These are phyloP conservation scores for Chloroclystis v-ata DNA, from an alignment of 2,888 invertebrate genomes.

Conservation along the genomic window DNA sequence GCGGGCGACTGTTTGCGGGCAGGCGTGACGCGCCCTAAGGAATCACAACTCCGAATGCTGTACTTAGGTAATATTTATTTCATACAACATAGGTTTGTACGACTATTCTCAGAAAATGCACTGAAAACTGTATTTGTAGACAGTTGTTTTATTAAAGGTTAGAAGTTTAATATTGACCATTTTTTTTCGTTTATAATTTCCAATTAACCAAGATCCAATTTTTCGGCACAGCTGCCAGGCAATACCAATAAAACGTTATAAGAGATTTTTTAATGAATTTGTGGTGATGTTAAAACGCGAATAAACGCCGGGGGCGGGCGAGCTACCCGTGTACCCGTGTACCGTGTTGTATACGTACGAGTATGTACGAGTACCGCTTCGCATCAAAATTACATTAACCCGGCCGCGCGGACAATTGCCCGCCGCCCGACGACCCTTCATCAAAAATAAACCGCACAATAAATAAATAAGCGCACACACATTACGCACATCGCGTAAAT, in stretches of 20 bases:
- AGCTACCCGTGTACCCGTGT: neutral
- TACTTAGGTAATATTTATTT: too few relatives aligned
- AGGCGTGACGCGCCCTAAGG: neutral
- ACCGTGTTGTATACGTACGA: too few relatives aligned
- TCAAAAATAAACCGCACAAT: conserved; percentile 25
- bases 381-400: neutral
- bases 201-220: too few relatives aligned
- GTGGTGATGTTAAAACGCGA: neutral
- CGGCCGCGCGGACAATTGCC: conserved; percentile 11
- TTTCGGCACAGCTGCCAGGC: too few relatives aligned
- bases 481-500: conserved; percentile 26
- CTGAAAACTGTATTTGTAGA: too few relatives aligned
- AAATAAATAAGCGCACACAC: conserved; percentile 27
- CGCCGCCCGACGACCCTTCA: conserved; percentile 23
- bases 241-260: neutral
- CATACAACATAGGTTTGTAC: too few relatives aligned
- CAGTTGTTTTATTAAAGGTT: too few relatives aligned
- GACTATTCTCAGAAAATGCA: too few relatives aligned
- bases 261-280: neutral
- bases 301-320: neutral
- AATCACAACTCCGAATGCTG: too few relatives aligned
- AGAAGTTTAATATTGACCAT: too few relatives aligned
- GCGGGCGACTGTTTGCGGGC: conserved; percentile 4
- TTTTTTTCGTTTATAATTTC: too few relatives aligned
- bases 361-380: too few relatives aligned